Evolutionary conservation across 2,797 vertebrate species (phyloP), one percentile per base, ranked within the genome.

Genomic region (Gambusia yucatana): DNA sequence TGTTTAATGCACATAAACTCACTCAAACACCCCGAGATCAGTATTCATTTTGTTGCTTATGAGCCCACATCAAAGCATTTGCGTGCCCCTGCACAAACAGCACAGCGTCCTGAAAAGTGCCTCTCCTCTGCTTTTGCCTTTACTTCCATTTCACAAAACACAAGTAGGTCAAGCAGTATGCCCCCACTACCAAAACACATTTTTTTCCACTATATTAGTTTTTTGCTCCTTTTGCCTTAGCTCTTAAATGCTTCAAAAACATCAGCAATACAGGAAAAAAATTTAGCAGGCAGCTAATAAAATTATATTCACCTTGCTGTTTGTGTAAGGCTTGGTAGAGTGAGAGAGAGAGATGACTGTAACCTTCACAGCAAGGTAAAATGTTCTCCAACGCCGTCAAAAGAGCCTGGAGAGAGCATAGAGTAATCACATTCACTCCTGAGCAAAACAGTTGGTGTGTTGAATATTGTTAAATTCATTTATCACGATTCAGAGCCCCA

Each of bases 401-500:
- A 89, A 70, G 80, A 77, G 76, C 47, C 44, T 43, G 41, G 43
- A 73, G 61, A 59, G 81, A 76, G 85, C 76, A 59, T 47, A 69
- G 86, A 88, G 88, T 89, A 93, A 92, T 94, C 83, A 80, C 80
- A 33, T 13, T 77, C 82, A 87, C 81, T 43, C 36, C 79, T 72
- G 80, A 82, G 76, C 67, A 87, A 85, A 89, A 85, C 77, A 73
- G 77, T 44, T 70, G 81, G 83, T 78, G 43, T 85, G 87, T 79
- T 89, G 84, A 88, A 84, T 89, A 92, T 88, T 63, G 89, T 89
- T 83, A 85, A 72, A 77, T 82, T 87, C 81, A 86, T 92, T 93
- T 88, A 84, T 94, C 91, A 79, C 77, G 80, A 92, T 92, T 88
- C 89, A 91, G 92, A 88, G 81, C 84, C 76, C 73, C 75, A 84